These are phyloP conservation scores for Hybognathus amarus DNA, from an alignment of 2,797 vertebrate genomes.

Conservation along the genomic window DNA sequence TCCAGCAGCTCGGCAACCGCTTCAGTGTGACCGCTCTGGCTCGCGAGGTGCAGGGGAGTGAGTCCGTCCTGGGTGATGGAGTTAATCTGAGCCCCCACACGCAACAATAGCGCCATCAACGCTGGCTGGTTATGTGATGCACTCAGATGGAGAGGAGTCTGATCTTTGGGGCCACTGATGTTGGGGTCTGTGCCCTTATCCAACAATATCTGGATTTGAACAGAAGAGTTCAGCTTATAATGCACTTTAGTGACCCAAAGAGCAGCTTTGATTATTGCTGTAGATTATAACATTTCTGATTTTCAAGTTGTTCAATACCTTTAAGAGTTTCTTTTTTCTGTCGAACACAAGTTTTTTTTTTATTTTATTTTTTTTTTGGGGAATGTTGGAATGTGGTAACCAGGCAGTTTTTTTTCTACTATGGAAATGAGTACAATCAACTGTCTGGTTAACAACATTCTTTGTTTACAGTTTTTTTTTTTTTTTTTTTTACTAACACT, in stretches of 20 bases:
- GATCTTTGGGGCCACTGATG: slow-evolving; percentile 65
- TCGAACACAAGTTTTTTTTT: no score
- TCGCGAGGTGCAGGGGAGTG: slow-evolving; percentile 77
- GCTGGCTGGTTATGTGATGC: slow-evolving; percentile 68
- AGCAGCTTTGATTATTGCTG: background rate
- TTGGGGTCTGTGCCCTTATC: slow-evolving; percentile 73
- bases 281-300: background rate
- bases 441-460: no score
- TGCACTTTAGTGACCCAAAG: background rate
- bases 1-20: slow-evolving; percentile 72
- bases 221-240: background rate
- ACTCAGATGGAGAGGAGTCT: slow-evolving; percentile 77
- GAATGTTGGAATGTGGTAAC: no score
- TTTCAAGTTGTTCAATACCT: no score
- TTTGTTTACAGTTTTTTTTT: no score
- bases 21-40: slow-evolving; percentile 69
- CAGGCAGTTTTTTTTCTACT: no score
- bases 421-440: no score
- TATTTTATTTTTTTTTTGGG: no score
- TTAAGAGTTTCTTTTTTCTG: no score
- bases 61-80: slow-evolving; percentile 66
- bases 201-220: slow-evolving; percentile 71
- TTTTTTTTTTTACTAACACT: no score
- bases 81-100: slow-evolving; percentile 76
- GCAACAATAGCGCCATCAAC: slow-evolving; percentile 66